These are phyloP conservation scores for Agrochola lychnidis DNA, from an alignment of 2,888 invertebrate genomes.

Conservation along the genomic window DNA sequence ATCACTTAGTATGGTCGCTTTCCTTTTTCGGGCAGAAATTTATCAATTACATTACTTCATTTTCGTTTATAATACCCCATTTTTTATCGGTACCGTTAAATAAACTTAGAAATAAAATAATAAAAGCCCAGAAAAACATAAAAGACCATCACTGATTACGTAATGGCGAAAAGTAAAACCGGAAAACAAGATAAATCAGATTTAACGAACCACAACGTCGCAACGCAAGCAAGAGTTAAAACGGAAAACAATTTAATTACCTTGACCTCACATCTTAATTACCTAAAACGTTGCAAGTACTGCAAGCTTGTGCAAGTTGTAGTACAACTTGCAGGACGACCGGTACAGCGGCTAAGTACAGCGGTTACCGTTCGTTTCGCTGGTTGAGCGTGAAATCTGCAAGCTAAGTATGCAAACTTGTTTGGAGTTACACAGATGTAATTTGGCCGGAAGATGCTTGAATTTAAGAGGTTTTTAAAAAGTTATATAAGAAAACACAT, in stretches of 20 bases:
- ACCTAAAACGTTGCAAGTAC: constrained; percentile 54
- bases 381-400: constrained; percentile 66
- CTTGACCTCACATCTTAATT: constrained; percentile 48
- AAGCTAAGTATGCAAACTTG: constrained; percentile 66
- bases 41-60: constrained; percentile 9
- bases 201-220: constrained; percentile 39
- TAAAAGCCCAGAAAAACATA: not conserved
- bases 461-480: not conserved
- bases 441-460: constrained; percentile 16
- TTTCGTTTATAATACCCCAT: not conserved
- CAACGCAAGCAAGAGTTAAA: constrained; percentile 45
- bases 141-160: not conserved
- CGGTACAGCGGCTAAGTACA: constrained; percentile 46
- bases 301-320: constrained; percentile 35
- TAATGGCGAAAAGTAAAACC: constrained; percentile 6
- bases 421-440: constrained; percentile 23
- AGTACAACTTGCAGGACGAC: constrained; percentile 51
- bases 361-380: constrained; percentile 62
- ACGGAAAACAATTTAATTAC: constrained; percentile 58
- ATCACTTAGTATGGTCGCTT: constrained; percentile 47
- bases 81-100: not conserved
- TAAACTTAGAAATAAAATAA: not conserved
- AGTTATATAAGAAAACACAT: too few relatives aligned
- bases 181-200: constrained; percentile 39
- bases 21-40: constrained; percentile 16